phyloP scores from a whole-genome alignment of 2,113 vertebrate species.

The Noctilio leporinus region DNA sequence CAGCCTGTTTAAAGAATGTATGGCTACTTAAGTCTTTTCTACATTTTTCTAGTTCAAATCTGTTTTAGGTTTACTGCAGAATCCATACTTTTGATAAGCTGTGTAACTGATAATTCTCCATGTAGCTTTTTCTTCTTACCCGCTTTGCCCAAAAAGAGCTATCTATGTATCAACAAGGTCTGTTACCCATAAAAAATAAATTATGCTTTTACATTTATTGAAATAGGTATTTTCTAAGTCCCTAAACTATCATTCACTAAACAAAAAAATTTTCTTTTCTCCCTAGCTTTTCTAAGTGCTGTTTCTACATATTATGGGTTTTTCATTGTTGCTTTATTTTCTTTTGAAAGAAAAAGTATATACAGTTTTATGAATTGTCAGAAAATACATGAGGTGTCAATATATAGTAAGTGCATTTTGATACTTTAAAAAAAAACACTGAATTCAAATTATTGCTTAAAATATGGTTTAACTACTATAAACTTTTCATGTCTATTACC shows the following conservation, averaged over 20 bases:
- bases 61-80: not conserved
- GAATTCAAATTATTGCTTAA: constrained; percentile 24
- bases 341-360: constrained; percentile 23
- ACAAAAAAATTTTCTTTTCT: not conserved
- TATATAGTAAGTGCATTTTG: not conserved
- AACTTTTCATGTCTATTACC: not conserved
- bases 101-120: not conserved
- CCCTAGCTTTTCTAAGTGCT: not conserved
- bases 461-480: not conserved
- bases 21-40: not conserved
- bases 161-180: constrained; percentile 5
- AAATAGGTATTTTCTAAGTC: not conserved
- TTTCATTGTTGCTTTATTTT: not conserved
- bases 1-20: not conserved
- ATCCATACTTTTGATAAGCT: not conserved
- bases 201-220: constrained; percentile 8
- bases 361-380: not conserved
- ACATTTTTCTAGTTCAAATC: not conserved
- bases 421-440: not conserved
- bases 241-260: constrained; percentile 5
- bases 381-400: not conserved
- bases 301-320: not conserved
- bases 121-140: not conserved
- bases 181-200: not conserved
- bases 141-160: constrained; percentile 12